Evolutionary conservation across 2,113 vertebrate species (phyloP).

Genomic region (Oceanodroma tethys): DNA sequence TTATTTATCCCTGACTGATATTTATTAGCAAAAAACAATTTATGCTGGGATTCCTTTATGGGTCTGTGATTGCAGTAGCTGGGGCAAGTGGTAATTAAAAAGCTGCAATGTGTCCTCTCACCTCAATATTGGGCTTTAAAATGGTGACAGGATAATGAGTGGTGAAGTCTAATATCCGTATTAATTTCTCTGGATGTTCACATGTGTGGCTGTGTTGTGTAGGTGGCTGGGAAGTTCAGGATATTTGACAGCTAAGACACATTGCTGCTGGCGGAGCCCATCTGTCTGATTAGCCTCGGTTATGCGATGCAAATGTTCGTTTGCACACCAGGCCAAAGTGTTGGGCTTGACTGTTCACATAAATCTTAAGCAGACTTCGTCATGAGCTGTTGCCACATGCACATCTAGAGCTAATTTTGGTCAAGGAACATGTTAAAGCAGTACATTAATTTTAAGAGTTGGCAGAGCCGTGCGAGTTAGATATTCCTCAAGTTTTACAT

Average conservation of each 20-base stretch:
- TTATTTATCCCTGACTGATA: slow-evolving; percentile 26
- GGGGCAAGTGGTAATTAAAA: slow-evolving; percentile 29
- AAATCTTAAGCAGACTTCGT: not conserved
- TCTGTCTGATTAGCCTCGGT: not conserved
- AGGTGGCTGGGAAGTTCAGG: not conserved
- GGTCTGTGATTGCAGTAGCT: slow-evolving; percentile 4
- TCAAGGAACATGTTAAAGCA: not conserved
- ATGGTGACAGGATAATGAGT: not conserved
- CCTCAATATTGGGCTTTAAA: not conserved
- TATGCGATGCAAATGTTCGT: not conserved
- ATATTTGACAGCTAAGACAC: not conserved
- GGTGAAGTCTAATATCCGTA: not conserved
- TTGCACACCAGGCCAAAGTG: not conserved
- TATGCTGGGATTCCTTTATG: not conserved
- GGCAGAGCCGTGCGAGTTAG: not conserved
- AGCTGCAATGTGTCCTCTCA: not conserved
- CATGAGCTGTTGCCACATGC: not conserved
- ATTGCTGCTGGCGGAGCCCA: not conserved
- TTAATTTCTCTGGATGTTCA: not conserved
- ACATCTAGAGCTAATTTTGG: not conserved
- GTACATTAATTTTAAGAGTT: not conserved
- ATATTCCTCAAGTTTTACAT: not conserved
- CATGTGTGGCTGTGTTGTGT: not conserved
- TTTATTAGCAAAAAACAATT: slow-evolving; percentile 18
- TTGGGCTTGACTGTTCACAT: not conserved